Base-by-base conservation (phyloP, 92 coral and sea anemone genomes). In the Porites evermanni region DNA sequence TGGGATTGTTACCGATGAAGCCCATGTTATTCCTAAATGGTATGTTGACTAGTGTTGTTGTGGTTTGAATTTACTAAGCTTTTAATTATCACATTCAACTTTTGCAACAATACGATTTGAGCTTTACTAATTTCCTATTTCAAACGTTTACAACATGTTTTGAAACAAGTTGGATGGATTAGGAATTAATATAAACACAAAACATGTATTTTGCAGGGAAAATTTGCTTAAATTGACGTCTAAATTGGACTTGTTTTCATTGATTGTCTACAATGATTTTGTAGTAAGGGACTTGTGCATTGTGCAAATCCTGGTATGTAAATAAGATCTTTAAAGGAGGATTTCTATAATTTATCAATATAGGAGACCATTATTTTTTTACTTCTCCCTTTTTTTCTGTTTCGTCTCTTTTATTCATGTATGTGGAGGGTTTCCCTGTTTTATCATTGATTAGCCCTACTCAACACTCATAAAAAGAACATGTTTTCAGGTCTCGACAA, bases 21-120 rank as follows among this genome's bases (percentile, higher is more conserved):
- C 93, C n/a, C 93, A 79, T 79, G 93, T 89, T 7, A 80, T 85
- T 84, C 93, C 93, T 2, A 89, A 89, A 68, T 89, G 86, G 89
- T 89, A 74, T 58, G 17, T 20, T 66, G 70, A n/a, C 23, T 1
- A 18, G 70, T 18, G 23, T 66, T 32, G 44, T 32, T 32, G 44
- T 32, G 44, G 44, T 32, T 26, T 26, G 29, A 26, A 26, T 26
- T 26, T 26, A 26, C 5, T 65, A 65, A 65, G 70, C 21, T 65
- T 16, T 65, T 18, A 65, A 65, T 65, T 65, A 65, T 65, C 70
- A 65, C 70, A 65, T 65, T 65, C 26, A 65, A 65, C 29, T 26
- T 26, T 26, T 26, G 29, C 29, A 26, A 26, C 29, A 26, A 26
- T 26, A 26, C 0, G 29, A 26, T 26, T 26, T 26, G 29, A 26